phyloP scores from a whole-genome alignment of 2,797 vertebrate species.

The Lepidocolaptes lacrymiger region DNA sequence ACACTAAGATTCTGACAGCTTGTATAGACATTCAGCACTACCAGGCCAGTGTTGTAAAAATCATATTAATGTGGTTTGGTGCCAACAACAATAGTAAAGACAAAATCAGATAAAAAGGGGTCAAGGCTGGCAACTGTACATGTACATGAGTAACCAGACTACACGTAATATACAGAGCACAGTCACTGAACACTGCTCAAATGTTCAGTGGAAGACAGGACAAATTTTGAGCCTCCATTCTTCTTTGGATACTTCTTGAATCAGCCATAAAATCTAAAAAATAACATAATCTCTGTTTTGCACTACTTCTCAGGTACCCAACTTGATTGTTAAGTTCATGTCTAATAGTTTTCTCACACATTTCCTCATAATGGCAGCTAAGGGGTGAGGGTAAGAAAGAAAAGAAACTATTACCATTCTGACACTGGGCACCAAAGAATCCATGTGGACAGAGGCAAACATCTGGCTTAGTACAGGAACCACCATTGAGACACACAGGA shows the following conservation, averaged over 20 bases:
- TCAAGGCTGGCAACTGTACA: neutral
- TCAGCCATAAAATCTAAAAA: neutral
- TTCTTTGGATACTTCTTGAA: neutral
- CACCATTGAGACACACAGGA: slow-evolving; percentile 90
- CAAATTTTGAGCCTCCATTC: neutral
- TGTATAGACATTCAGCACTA: neutral
- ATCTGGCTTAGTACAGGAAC: slow-evolving; percentile 86
- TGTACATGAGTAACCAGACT: neutral
- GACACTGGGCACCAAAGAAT: slow-evolving; percentile 91
- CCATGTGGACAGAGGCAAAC: slow-evolving; percentile 87
- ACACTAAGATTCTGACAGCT: neutral
- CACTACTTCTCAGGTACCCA: neutral
- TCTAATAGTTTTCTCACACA: neutral
- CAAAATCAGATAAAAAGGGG: neutral
- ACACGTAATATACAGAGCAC: neutral
- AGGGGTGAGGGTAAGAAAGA: neutral
- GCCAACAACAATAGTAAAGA: neutral
- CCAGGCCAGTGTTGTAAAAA: neutral
- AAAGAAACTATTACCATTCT: slow-evolving; percentile 83
- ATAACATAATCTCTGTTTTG: neutral
- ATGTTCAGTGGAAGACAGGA: neutral
- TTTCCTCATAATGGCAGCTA: neutral
- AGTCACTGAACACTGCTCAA: neutral
- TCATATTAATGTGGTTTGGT: neutral
- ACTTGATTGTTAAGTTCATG: neutral